Evolutionary conservation across 2,888 invertebrate species (phyloP), one percentile per base, ranked within the genome.

Genomic region (Euplexia lucipara): DNA sequence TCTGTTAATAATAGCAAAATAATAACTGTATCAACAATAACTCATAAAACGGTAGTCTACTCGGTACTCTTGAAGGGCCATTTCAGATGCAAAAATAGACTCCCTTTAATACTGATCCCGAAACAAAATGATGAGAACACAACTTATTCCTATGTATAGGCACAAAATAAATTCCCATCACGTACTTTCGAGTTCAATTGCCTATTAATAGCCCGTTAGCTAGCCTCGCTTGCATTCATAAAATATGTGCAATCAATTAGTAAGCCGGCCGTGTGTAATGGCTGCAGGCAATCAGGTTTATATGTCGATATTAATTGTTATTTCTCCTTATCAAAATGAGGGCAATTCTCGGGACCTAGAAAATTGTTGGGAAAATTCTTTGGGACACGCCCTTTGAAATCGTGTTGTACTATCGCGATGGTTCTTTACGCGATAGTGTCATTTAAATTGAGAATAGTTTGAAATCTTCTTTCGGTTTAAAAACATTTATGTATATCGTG

Each of bases 221-320:
- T 2, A 4, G 8, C 53, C 44, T 44, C 45, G 37, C 48, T 69
- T 56, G 70, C 78, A 62, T 74, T 61, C 22, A 58, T 68, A 68
- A 67, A 41, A 42, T 67, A 66, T 54, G 47, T 35, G 59, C 60
- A 47, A 56, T 45, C 52, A 67, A 74, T 80, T 73, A 74, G 65
- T 69, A 77, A 49, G 18, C 68, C 20, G 22, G 8, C 41, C 52
- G 26, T 72, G 60, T 22, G 4, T 60, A 64, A 64, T 63, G 30
- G 34, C 16, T 26, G 48, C 6, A 12, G 48, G 60, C 39, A 61
- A 76, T 65, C 37, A 59, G 34, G 54, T 57, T 49, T 65, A 22
- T 42, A 35, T 39, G 60, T 16, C 45, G 45, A 35, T 65, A 60
- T 61, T 64, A 72, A 81, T 72, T 69, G 56, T 30, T 65, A 52